phyloP scores from a whole-genome alignment of 2,888 invertebrate genomes.

The Microctonus brassicae region DNA sequence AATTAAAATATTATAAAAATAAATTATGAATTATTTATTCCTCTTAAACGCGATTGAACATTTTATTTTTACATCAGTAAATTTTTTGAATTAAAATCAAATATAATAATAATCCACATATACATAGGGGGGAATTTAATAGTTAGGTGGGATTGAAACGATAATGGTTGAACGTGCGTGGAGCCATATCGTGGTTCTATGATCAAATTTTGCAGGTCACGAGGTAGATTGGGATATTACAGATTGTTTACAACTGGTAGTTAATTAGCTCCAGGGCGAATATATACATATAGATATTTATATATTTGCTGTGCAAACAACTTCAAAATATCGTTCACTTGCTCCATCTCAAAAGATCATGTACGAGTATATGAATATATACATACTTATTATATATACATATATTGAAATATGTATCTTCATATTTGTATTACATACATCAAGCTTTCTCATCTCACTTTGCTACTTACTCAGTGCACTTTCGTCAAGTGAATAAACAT shows the following conservation, averaged over 20 bases:
- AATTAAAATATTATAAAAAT: background rate
- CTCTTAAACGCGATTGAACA: too few species aligned
- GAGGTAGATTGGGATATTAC: conserved; percentile 49
- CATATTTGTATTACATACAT: background rate
- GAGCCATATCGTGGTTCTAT: conserved; percentile 38
- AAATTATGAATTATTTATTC: background rate
- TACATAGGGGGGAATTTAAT: background rate
- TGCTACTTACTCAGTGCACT: conserved; percentile 2
- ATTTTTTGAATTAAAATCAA: too few species aligned
- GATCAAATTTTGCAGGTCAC: conserved; percentile 40
- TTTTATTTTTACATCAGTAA: too few species aligned
- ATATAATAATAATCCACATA: too few species aligned
- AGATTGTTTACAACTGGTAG: conserved; percentile 52
- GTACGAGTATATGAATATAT: too few species aligned
- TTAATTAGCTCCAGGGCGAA: conserved; percentile 50
- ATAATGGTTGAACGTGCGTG: conserved; percentile 39
- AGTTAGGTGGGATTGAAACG: conserved; percentile 39
- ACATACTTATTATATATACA: too few species aligned
- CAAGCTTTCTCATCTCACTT: conserved; percentile 12
- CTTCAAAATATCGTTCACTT: conserved; percentile 31
- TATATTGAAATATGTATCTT: conserved; percentile 11
- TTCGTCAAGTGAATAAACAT: conserved; percentile 40
- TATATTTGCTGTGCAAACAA: conserved; percentile 41
- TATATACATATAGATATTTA: background rate
- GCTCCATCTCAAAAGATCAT: background rate